Evolutionary conservation across 2,113 vertebrate genomes (phyloP).

Genomic region (Corythaeola cristata): DNA sequence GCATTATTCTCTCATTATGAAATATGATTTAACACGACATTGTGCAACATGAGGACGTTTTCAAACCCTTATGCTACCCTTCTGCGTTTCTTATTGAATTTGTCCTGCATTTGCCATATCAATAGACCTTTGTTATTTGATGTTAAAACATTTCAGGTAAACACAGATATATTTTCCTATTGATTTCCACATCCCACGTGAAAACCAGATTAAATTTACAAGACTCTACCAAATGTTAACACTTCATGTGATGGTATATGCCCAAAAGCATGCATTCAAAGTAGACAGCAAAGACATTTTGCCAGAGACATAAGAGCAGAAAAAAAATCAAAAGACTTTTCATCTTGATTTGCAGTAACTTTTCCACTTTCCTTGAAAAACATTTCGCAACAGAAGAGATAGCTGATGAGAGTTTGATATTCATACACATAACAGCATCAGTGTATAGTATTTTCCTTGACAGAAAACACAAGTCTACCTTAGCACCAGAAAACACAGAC

Average conservation of each 20-base stretch:
- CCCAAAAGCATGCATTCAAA: neutral
- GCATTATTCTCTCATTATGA: neutral
- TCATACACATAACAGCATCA: neutral
- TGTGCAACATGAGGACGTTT: conserved; percentile 14
- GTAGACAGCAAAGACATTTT: neutral
- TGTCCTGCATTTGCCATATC: neutral
- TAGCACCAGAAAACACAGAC: neutral
- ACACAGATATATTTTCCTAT: conserved; percentile 25
- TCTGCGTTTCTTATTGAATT: conserved; percentile 38
- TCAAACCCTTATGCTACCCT: neutral
- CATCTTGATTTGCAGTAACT: neutral
- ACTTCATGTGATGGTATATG: neutral
- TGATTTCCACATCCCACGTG: neutral
- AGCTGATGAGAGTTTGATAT: neutral
- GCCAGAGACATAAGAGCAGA: neutral
- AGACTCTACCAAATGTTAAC: neutral
- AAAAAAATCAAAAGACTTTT: neutral
- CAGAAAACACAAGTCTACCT: neutral
- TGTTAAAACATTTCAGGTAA: conserved; percentile 5
- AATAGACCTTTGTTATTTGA: conserved; percentile 23
- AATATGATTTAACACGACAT: neutral
- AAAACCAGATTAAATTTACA: conserved; percentile 18
- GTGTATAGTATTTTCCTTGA: neutral
- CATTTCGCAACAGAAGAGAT: neutral
- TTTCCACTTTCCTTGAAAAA: neutral